Evolutionary conservation across 2,113 vertebrate genomes (phyloP).

Genomic region (Fukomys damarensis): DNA sequence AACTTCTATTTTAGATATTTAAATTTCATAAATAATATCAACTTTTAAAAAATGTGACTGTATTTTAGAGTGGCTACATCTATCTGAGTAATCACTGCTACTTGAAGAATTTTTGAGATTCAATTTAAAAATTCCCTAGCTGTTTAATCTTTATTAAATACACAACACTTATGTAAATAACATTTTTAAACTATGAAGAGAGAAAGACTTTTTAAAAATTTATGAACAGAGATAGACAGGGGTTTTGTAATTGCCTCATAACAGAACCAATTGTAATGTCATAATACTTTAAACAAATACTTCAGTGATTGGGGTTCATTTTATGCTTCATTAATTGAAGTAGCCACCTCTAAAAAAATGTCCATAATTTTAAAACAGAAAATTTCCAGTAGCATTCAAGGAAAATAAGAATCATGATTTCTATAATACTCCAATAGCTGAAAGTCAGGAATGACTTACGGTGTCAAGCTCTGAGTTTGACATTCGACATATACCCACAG

Average conservation of each 20-base stretch:
- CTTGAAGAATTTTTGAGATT: not conserved
- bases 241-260: not conserved
- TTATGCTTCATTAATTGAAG: not conserved
- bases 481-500: not conserved
- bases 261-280: not conserved
- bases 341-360: not conserved
- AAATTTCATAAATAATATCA: not conserved
- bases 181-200: not conserved
- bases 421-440: not conserved
- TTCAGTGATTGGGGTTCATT: not conserved
- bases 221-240: not conserved
- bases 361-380: not conserved
- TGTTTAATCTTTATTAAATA: not conserved
- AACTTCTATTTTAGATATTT: not conserved
- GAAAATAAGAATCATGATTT: not conserved
- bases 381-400: not conserved
- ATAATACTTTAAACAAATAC: not conserved
- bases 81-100: not conserved
- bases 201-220: not conserved
- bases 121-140: not conserved
- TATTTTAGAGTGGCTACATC: not conserved
- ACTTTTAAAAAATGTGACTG: not conserved
- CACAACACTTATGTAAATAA: not conserved
- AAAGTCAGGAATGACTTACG: not conserved
- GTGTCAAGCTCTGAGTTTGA: not conserved